A percentile compares a stretch with the other conserved stretches of the same genome.
phyloP scores from a whole-genome alignment of 2,113 vertebrate genomes.

The Procavia capensis region DNA sequence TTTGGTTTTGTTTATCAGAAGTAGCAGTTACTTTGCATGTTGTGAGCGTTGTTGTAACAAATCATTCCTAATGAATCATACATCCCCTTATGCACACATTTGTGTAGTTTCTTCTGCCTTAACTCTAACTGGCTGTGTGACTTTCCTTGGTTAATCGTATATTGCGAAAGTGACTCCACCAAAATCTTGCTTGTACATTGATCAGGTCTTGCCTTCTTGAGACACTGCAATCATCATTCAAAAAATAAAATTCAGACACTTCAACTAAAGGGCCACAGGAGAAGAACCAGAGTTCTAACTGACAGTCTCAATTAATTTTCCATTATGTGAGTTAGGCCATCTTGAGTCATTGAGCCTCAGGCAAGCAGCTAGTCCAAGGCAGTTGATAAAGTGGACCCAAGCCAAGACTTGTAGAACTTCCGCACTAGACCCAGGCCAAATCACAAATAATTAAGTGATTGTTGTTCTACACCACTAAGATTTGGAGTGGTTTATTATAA shows the following conservation, averaged over 20 bases:
- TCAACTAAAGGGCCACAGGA: neutral
- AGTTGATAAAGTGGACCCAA: neutral
- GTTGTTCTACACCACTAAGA: neutral
- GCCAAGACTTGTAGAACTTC: neutral
- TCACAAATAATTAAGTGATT: neutral
- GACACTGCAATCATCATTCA: neutral
- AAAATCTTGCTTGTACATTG: neutral
- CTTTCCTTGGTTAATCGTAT: neutral
- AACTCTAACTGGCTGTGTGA: neutral
- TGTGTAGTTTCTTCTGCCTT: neutral
- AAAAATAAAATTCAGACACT: neutral
- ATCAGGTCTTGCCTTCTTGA: neutral
- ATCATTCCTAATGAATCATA: neutral
- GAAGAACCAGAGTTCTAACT: neutral
- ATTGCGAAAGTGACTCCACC: neutral
- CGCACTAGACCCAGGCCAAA: neutral
- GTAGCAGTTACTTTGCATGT: no score
- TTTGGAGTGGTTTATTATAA: neutral
- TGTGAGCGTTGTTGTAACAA: accelerated
- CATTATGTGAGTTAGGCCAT: neutral
- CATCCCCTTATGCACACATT: accelerated
- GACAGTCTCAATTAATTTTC: neutral
- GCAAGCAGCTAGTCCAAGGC: neutral
- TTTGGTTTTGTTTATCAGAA: neutral
- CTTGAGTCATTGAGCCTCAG: neutral